phyloP scores from a whole-genome alignment of 1,140 invertebrate genomes.

The Nasonia vitripennis region DNA sequence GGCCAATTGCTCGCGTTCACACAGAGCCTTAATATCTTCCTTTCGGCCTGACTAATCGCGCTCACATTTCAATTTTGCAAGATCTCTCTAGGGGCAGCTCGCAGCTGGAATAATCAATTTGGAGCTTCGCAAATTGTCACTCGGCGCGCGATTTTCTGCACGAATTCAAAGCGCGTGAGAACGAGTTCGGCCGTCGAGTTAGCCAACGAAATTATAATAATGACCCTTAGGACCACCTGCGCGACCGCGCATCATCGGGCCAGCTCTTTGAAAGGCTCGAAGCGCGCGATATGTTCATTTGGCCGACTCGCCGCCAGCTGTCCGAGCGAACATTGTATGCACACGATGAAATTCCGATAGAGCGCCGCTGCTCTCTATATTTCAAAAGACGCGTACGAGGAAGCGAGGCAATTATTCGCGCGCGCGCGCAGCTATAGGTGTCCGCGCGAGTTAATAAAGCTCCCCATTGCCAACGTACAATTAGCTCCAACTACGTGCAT shows the following conservation, averaged over 20 bases:
- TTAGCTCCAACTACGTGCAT: neutral
- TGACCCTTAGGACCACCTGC: conserved; percentile 34
- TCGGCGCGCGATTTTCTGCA: no score
- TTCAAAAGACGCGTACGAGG: neutral
- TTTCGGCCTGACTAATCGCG: neutral
- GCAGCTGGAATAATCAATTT: neutral
- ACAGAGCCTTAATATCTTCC: neutral
- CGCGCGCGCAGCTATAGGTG: neutral
- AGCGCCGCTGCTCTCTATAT: neutral
- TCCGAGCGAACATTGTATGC: neutral
- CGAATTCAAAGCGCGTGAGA: neutral
- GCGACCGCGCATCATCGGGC: neutral
- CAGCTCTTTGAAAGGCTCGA: no score
- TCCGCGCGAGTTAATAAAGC: conserved; percentile 8
- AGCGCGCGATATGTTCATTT: neutral
- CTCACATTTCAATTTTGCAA: neutral
- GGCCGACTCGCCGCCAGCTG: neutral
- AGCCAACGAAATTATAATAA: conserved; percentile 40
- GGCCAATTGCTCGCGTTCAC: neutral
- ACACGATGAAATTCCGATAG: neutral
- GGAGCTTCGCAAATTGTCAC: no score
- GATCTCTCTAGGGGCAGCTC: neutral
- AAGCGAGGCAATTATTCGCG: neutral
- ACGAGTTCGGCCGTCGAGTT: conserved; percentile 11
- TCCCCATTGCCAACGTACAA: conserved; percentile 3